Evolutionary conservation across 1,140 invertebrate genomes (phyloP).

Genomic region (Dinothrombium tinctorium): DNA sequence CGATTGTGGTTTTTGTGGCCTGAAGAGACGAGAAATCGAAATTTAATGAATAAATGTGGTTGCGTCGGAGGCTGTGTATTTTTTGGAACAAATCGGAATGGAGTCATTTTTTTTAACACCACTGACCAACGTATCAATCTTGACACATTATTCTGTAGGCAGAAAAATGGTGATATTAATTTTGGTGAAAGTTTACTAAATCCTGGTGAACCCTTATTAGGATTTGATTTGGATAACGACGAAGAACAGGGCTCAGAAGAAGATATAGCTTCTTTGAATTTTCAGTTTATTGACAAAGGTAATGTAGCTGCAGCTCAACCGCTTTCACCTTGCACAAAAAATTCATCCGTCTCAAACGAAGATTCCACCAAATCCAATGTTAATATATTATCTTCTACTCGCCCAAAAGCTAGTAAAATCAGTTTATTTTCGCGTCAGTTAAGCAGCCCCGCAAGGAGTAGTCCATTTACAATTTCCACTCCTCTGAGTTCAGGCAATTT

Average conservation of each 20-base stretch:
- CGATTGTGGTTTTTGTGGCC: constrained; percentile 87
- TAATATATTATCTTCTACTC: too few species aligned
- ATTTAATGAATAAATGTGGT: constrained; percentile 47
- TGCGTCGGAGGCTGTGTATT: constrained; percentile 84
- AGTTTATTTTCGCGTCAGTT: too few species aligned
- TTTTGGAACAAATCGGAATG: constrained; percentile 41
- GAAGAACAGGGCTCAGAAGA: constrained; percentile 1
- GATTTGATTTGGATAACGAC: constrained; percentile 1
- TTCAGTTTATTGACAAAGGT: too few species aligned
- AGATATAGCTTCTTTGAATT: too few species aligned
- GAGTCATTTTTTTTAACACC: constrained; percentile 12
- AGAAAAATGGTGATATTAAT: constrained; percentile 35
- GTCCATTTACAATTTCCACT: too few species aligned
- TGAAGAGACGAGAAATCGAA: constrained; percentile 23
- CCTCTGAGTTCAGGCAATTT: too few species aligned
- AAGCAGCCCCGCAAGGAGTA: too few species aligned
- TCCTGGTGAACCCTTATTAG: constrained; percentile 44
- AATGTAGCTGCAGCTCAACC: too few species aligned
- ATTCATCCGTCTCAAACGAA: too few species aligned
- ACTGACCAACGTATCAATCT: not conserved
- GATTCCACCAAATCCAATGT: too few species aligned
- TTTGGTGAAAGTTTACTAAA: constrained; percentile 84
- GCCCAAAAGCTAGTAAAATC: too few species aligned
- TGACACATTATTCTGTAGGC: constrained; percentile 1
- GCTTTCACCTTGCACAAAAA: too few species aligned